Percentiles rank a stretch among this genome's conserved stretches.
phyloP scores from a whole-genome alignment of 2,797 vertebrate species.

The Psittacula derbiana region DNA sequence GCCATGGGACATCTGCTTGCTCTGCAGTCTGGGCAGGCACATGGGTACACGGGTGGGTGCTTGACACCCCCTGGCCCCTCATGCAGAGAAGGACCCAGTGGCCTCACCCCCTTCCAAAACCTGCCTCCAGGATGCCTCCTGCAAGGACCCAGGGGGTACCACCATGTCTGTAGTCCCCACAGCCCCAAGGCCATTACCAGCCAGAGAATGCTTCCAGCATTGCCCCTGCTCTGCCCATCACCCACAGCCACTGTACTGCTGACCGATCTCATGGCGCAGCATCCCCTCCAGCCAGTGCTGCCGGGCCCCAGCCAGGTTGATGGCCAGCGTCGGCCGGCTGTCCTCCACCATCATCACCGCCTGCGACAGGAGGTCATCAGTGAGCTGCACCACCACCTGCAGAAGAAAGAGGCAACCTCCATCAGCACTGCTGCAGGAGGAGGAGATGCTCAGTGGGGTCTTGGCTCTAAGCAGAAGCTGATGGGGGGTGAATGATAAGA shows the following conservation, averaged over 20 bases:
- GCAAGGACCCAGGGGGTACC: background rate
- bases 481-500: background rate
- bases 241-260: background rate
- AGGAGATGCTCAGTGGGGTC: background rate
- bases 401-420: background rate
- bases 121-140: background rate
- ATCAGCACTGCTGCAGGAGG: rapidly evolving
- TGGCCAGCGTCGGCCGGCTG: slow-evolving; percentile 92
- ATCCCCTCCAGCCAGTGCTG: slow-evolving; percentile 98
- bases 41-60: background rate
- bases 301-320: slow-evolving; percentile 92
- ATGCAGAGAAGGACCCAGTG: rapidly evolving
- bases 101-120: background rate
- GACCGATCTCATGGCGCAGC: slow-evolving; percentile 96
- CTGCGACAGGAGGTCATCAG: slow-evolving; percentile 93
- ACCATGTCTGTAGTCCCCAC: rapidly evolving
- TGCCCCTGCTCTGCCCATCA: background rate
- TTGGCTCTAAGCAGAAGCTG: background rate
- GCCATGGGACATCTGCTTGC: background rate
- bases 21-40: background rate
- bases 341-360: slow-evolving; percentile 98
- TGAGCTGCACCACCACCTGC: slow-evolving; percentile 94
- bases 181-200: rapidly evolving
- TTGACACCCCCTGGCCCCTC: rapidly evolving
- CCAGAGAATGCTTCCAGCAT: background rate